Conservation (phyloP, 2,888 invertebrate genomes). For the Drosophila acutilabella region DNA sequence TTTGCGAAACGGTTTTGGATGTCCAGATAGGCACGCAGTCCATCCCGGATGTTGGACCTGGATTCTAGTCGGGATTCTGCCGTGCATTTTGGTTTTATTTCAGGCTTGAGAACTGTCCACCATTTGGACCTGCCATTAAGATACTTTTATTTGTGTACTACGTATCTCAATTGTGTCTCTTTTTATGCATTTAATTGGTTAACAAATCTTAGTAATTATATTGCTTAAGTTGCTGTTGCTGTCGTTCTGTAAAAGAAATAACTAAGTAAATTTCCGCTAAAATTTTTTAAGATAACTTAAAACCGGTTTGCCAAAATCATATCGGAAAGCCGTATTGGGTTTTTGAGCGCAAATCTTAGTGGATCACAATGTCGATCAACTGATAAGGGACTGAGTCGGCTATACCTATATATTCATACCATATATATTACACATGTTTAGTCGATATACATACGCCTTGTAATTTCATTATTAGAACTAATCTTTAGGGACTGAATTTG, state of each 20-base stretch:
- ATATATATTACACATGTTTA: slow-evolving; percentile 59
- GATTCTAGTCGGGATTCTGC: slow-evolving; percentile 24
- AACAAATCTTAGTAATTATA: not conserved
- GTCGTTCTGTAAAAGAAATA: slow-evolving; percentile 79
- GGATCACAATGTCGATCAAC: slow-evolving; percentile 35
- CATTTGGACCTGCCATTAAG: slow-evolving; percentile 69
- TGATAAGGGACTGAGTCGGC: slow-evolving; percentile 21
- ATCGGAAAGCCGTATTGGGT: slow-evolving; percentile 27
- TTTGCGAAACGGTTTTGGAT: slow-evolving; percentile 88
- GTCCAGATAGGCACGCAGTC: slow-evolving; percentile 81
- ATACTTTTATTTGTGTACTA: not conserved
- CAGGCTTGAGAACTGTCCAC: slow-evolving; percentile 89
- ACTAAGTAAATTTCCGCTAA: slow-evolving; percentile 65
- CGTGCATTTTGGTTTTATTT: slow-evolving; percentile 88
- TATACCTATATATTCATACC: slow-evolving; percentile 13
- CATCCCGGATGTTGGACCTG: slow-evolving; percentile 6
- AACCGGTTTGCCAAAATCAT: slow-evolving; percentile 55
- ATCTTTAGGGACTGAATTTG: slow-evolving; percentile 53
- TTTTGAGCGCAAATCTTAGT: slow-evolving; percentile 53
- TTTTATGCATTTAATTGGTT: slow-evolving; percentile 16
- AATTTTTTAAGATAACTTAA: slow-evolving; percentile 66
- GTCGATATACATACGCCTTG: slow-evolving; percentile 52
- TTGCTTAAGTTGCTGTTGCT: slow-evolving; percentile 40
- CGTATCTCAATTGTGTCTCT: slow-evolving; percentile 11
- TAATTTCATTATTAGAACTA: slow-evolving; percentile 56